phyloP scores from a whole-genome alignment of 2,113 vertebrate genomes.

The Puntigrus tetrazona region DNA sequence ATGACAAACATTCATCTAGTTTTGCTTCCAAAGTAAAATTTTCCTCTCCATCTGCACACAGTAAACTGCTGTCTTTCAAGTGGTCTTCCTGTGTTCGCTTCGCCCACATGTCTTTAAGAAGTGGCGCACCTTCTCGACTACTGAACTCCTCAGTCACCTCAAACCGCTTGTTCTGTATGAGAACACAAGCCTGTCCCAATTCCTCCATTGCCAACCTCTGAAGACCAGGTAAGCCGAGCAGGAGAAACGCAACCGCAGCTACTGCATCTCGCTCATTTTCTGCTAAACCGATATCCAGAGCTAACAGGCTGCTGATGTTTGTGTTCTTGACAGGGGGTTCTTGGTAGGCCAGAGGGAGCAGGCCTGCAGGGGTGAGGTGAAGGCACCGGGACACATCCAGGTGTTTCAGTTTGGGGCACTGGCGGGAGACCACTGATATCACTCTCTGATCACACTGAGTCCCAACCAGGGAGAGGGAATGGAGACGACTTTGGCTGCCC shows the following conservation, averaged over 20 bases:
- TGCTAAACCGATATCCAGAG: slow-evolving; percentile 72
- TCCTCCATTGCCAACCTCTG: slow-evolving; percentile 69
- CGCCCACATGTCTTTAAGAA: slow-evolving; percentile 64
- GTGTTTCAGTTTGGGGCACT: slow-evolving; percentile 65
- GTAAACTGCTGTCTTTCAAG: background rate
- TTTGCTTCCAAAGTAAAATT: slow-evolving; percentile 31
- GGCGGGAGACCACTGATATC: slow-evolving; percentile 51
- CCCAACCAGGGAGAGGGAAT: slow-evolving; percentile 68
- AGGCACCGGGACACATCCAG: slow-evolving; percentile 73
- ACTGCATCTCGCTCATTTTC: slow-evolving; percentile 61
- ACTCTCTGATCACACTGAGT: slow-evolving; percentile 66
- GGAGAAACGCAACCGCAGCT: slow-evolving; percentile 65
- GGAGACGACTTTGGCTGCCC: slow-evolving; percentile 60
- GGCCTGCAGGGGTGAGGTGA: slow-evolving; percentile 63
- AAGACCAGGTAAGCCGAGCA: slow-evolving; percentile 69
- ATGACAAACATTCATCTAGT: slow-evolving; percentile 30
- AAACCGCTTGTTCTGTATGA: slow-evolving; percentile 64
- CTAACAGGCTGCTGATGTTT: slow-evolving; percentile 62
- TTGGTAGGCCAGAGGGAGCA: slow-evolving; percentile 56
- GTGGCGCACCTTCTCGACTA: slow-evolving; percentile 57
- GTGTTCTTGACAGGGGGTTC: slow-evolving; percentile 22
- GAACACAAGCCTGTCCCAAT: slow-evolving; percentile 64
- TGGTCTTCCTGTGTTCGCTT: slow-evolving; percentile 43
- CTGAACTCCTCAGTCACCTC: slow-evolving; percentile 56
- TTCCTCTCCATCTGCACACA: slow-evolving; percentile 23